Conservation (phyloP, 2,888 invertebrate genomes). For the Crepidodera aurea region DNA sequence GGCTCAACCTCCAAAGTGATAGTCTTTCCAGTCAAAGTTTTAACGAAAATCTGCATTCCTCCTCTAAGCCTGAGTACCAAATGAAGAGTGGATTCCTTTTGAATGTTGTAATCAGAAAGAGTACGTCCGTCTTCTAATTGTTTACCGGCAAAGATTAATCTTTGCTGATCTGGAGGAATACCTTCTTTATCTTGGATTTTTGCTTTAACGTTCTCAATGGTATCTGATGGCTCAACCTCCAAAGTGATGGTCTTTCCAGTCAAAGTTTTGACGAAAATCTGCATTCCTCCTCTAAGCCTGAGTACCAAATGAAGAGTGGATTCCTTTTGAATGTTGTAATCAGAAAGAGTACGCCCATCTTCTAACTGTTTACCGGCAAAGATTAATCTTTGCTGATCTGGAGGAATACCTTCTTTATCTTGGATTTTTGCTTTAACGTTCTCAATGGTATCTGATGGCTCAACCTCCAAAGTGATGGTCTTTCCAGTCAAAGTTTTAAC, state of each 20-base stretch:
- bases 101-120: conserved; percentile 72
- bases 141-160: conserved; percentile 73
- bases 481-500: no score
- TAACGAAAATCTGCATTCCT: conserved; percentile 91
- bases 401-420: conserved; percentile 83
- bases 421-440: conserved; percentile 68
- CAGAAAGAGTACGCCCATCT: no score
- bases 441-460: conserved; percentile 69
- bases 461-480: conserved; percentile 62
- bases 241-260: conserved; percentile 68
- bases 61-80: conserved; percentile 63
- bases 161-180: conserved; percentile 68
- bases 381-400: conserved; percentile 24
- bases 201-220: conserved; percentile 72
- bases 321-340: conserved; percentile 74
- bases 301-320: conserved; percentile 67
- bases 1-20: conserved; percentile 91
- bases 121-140: conserved; percentile 76
- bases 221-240: conserved; percentile 69
- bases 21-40: conserved; percentile 91
- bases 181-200: conserved; percentile 68
- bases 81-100: conserved; percentile 69
- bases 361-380: conserved; percentile 67
- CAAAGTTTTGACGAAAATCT: conserved; percentile 66
- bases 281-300: conserved; percentile 72